These are phyloP conservation scores for Troilus luridus DNA, from an alignment of 2,888 invertebrate species.

Conservation along the genomic window DNA sequence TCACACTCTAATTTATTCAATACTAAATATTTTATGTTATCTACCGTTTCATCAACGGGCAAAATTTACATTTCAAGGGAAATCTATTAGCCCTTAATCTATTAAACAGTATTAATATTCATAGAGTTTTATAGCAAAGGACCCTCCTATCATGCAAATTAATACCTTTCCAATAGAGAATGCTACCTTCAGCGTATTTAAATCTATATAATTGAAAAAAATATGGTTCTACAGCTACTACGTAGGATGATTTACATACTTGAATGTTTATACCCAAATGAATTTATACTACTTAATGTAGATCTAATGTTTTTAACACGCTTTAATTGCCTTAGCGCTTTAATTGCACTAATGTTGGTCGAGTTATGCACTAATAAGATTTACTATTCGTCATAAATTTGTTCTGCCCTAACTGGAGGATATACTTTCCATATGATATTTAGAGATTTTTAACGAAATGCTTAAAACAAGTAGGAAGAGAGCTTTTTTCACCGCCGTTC, in stretches of 20 bases:
- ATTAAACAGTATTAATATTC: constrained; percentile 38
- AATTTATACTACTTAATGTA: too few species aligned
- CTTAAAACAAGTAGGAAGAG: too few species aligned
- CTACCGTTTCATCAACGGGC: not conserved
- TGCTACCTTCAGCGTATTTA: not conserved
- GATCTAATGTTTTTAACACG: too few species aligned
- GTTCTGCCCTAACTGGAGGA: too few species aligned
- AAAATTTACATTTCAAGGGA: constrained; percentile 40
- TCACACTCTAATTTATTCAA: not conserved
- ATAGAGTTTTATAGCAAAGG: not conserved
- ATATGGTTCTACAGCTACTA: not conserved
- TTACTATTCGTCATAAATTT: too few species aligned
- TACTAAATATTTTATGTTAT: constrained; percentile 33
- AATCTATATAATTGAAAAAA: not conserved
- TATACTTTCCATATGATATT: too few species aligned
- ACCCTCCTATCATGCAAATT: not conserved
- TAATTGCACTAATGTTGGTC: too few species aligned
- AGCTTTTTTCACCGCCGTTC: too few species aligned
- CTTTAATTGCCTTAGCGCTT: too few species aligned
- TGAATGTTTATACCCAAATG: too few species aligned
- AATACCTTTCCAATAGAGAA: not conserved
- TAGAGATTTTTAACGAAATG: too few species aligned
- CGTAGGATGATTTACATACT: not conserved
- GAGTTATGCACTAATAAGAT: too few species aligned
- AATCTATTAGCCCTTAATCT: constrained; percentile 26